Percentiles rank a stretch among this genome's conserved stretches.
Conservation (phyloP, 1,140 invertebrate genomes). For the Phymorhynchus buccinoides region DNA sequence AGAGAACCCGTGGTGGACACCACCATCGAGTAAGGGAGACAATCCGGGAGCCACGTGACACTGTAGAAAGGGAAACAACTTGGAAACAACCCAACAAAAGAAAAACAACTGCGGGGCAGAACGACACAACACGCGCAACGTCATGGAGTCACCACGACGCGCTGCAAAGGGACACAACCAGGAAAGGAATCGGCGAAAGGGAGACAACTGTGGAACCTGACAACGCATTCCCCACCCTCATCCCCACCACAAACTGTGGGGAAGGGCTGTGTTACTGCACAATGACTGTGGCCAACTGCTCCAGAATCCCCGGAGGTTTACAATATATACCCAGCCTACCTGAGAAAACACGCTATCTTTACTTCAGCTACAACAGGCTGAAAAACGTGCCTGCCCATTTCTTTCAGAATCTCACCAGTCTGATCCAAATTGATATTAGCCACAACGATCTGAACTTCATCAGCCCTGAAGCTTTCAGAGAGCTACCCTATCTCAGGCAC, state of each 20-base stretch:
- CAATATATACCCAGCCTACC: background rate
- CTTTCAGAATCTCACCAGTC: background rate
- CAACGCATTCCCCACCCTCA: too few species aligned
- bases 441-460: background rate
- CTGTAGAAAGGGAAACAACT: too few species aligned
- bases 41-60: too few species aligned
- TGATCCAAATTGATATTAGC: background rate
- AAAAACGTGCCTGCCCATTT: slow-evolving; percentile 1
- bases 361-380: slow-evolving; percentile 1
- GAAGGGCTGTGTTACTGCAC: background rate
- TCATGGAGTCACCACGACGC: background rate
- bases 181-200: too few species aligned
- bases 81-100: too few species aligned
- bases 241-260: background rate
- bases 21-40: background rate
- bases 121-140: too few species aligned
- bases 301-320: background rate
- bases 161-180: too few species aligned
- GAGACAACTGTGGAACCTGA: too few species aligned
- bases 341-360: background rate
- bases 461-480: background rate
- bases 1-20: background rate
- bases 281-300: background rate
- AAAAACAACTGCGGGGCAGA: too few species aligned
- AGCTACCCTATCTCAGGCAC: background rate